Percentiles rank a stretch among this genome's conserved stretches.
Conservation (phyloP, 2,113 vertebrate species). For the Perca fluviatilis region DNA sequence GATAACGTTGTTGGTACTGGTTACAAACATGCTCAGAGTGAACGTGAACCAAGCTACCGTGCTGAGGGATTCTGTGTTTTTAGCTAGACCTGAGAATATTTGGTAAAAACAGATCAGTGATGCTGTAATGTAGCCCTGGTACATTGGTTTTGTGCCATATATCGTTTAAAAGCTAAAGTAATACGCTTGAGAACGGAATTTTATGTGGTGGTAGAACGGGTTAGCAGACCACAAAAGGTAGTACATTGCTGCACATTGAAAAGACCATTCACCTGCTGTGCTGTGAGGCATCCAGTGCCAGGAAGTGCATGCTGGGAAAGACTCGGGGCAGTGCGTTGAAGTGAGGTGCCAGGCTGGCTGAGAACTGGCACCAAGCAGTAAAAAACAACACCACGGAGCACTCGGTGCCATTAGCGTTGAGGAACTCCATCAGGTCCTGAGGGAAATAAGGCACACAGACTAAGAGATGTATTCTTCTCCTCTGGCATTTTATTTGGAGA, state of each 20-base stretch:
- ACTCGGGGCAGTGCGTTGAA: conserved; percentile 95
- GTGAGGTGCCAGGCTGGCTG: conserved; percentile 93
- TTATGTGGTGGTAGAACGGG: too few species aligned
- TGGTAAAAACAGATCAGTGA: too few species aligned
- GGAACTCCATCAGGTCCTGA: conserved; percentile 97
- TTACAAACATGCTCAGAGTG: too few species aligned
- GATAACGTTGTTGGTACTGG: too few species aligned
- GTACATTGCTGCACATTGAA: neutral
- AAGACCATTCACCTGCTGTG: conserved; percentile 92
- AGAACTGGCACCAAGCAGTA: conserved; percentile 96
- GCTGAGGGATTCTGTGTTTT: too few species aligned
- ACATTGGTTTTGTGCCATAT: too few species aligned
- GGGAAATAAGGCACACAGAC: neutral
- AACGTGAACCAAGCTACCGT: too few species aligned
- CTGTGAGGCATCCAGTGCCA: conserved; percentile 96
- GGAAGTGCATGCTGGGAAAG: conserved; percentile 93
- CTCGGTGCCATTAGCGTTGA: conserved; percentile 93
- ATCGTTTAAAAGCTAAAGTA: too few species aligned
- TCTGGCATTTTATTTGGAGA: neutral
- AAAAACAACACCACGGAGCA: conserved; percentile 96
- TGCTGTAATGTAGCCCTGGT: too few species aligned
- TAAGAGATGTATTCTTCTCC: neutral
- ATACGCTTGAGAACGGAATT: too few species aligned
- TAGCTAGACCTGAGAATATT: too few species aligned
- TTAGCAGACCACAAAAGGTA: neutral